Base-by-base conservation (phyloP, 1,140 invertebrate species). In the Papilio machaon region DNA sequence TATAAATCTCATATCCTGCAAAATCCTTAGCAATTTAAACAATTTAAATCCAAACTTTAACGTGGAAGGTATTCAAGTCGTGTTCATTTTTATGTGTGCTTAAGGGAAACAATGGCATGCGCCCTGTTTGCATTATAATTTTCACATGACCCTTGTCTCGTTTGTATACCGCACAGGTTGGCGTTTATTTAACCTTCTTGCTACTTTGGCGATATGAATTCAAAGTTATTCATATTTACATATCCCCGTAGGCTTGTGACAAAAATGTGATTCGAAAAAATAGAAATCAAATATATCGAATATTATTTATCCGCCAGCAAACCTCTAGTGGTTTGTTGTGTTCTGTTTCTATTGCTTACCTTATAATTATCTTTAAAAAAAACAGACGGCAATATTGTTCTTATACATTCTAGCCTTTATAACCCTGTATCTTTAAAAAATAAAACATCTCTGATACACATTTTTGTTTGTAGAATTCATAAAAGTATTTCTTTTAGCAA, bases 101-200 rank as follows among this genome's bases (percentile, higher is more conserved):
- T 52, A 58, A 58, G 54, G 54, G 54, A 17, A 58, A 58, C 54
- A 58, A 58, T 58, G 54, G 54, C 6, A 58, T 7, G 54, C 17
- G 54, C 10, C 38, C 5, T 43, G 30, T 73, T 73, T 73, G 38
- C 38, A 46, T 73, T 73, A 73, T 73, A 43, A 38, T 73, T 46
- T 46, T 46, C n/a, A 43, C 73, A n/a, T 73, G 38, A 73, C 73
- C 73, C 73, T 73, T 38, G 11, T 70, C 35, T 70, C 23, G 23
- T 70, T 15, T 73, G 38, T 43, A 73, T 73, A 73, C 73, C 73
- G 73, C 38, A 73, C 73, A 43, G 73, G 73, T 43, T 43, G 15
- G 13, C 38, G 17, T 46, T 43, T 43, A 73, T n/a, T 73, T 46
- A 43, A 73, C 73, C 73, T 73, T n/a, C 38, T 73, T 73, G 70